Evolutionary conservation across 2,113 vertebrate species (phyloP).

Genomic region (Calyptomena viridis): DNA sequence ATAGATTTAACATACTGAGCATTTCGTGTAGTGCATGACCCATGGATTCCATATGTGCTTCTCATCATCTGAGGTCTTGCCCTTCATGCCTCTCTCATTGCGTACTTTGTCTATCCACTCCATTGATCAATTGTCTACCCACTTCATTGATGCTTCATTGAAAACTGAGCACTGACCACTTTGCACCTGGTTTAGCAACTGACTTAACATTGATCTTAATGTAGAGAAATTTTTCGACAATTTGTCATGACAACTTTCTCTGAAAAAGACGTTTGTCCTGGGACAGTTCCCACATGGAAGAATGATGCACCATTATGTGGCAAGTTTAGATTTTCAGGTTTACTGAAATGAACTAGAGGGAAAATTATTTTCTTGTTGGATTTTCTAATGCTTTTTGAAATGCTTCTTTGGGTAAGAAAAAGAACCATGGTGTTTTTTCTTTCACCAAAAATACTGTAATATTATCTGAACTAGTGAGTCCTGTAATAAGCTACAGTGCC

Average conservation of each 20-base stretch:
- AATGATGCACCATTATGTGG: neutral
- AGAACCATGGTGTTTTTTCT: neutral
- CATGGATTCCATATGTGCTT: neutral
- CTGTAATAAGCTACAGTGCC: neutral
- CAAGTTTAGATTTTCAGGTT: neutral
- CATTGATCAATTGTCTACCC: neutral
- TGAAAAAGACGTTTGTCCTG: neutral
- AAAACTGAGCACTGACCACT: neutral
- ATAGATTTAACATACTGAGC: neutral
- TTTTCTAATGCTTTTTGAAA: neutral
- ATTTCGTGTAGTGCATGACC: neutral
- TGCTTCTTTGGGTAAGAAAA: neutral
- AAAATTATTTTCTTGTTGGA: neutral
- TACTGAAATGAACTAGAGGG: neutral
- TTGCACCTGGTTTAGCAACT: neutral
- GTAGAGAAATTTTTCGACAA: neutral
- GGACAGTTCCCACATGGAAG: neutral
- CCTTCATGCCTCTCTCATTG: neutral
- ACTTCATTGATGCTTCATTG: neutral
- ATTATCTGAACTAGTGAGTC: neutral
- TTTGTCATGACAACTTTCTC: neutral
- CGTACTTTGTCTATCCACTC: neutral
- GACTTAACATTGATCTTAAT: neutral
- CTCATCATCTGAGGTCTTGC: neutral
- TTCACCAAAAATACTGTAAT: neutral